phyloP scores from a whole-genome alignment of 2,797 vertebrate species.

The Pteropus rufus region DNA sequence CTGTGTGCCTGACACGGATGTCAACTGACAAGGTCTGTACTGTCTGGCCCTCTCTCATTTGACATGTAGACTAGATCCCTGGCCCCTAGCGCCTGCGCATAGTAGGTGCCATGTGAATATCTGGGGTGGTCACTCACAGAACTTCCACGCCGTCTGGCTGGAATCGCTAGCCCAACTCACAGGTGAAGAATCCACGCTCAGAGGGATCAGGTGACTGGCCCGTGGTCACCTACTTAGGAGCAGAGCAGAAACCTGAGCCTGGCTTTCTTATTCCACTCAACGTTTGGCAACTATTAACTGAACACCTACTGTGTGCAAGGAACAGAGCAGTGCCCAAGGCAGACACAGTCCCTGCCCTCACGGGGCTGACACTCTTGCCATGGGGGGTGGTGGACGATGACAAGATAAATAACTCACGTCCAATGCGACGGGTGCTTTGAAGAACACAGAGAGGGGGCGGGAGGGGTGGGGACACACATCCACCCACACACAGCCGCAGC shows the following conservation, averaged over 20 bases:
- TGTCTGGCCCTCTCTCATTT: fast-evolving
- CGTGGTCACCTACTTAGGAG: background rate
- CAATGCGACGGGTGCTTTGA: fast-evolving
- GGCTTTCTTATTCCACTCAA: background rate
- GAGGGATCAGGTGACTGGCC: background rate
- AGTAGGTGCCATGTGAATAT: background rate
- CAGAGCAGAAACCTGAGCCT: background rate
- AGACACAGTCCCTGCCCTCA: background rate
- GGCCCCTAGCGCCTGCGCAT: background rate
- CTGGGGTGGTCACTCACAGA: fast-evolving
- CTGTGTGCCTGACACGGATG: fast-evolving
- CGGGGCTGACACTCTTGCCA: fast-evolving
- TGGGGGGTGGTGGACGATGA: background rate
- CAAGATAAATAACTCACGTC: no score
- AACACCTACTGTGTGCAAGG: background rate
- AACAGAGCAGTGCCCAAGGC: background rate
- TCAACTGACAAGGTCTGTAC: fast-evolving
- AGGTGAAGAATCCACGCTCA: fast-evolving
- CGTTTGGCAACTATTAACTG: background rate
- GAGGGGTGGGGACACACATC: background rate
- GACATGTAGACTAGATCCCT: fast-evolving
- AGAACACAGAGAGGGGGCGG: background rate
- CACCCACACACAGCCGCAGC: no score
- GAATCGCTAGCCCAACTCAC: background rate
- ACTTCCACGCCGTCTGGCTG: background rate